phyloP scores from a whole-genome alignment of 1,140 invertebrate genomes.

The Hydropsyche tenuis region DNA sequence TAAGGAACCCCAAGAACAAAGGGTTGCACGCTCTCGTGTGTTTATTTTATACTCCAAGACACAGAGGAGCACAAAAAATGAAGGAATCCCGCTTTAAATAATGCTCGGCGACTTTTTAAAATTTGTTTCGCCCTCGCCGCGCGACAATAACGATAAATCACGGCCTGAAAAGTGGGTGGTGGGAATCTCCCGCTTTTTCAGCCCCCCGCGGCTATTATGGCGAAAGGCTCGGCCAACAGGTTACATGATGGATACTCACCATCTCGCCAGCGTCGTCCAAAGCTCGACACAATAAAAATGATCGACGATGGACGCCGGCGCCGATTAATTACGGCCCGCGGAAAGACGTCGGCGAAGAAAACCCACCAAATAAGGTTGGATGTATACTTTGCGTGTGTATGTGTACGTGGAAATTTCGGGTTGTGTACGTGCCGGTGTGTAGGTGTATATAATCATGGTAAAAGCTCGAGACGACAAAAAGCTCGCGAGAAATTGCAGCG shows the following conservation, averaged over 20 bases:
- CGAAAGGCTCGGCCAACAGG: slow-evolving; percentile 46
- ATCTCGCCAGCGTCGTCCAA: slow-evolving; percentile 41
- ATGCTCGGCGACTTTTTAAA: background rate
- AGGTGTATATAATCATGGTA: too few species aligned
- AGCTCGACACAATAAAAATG: slow-evolving; percentile 48
- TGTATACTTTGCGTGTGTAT: too few species aligned
- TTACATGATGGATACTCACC: slow-evolving; percentile 48
- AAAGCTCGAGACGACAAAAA: too few species aligned
- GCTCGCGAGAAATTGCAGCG: too few species aligned
- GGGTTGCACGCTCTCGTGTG: slow-evolving; percentile 4
- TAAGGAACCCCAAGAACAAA: slow-evolving; percentile 31
- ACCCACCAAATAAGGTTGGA: too few species aligned
- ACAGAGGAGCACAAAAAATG: background rate
- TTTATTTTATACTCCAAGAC: slow-evolving; percentile 16
- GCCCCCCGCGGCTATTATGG: slow-evolving; percentile 33
- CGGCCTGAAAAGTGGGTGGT: background rate
- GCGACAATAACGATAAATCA: slow-evolving; percentile 26
- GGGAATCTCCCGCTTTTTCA: slow-evolving; percentile 27
- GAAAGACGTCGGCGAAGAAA: background rate
- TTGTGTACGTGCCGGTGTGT: too few species aligned
- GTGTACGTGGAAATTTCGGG: too few species aligned
- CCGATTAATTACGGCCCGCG: slow-evolving; percentile 43
- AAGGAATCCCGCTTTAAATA: background rate
- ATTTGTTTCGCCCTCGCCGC: background rate
- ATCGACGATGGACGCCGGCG: slow-evolving; percentile 42